These are phyloP conservation scores for Timandra comae DNA, from an alignment of 2,888 invertebrate genomes.

Conservation along the genomic window DNA sequence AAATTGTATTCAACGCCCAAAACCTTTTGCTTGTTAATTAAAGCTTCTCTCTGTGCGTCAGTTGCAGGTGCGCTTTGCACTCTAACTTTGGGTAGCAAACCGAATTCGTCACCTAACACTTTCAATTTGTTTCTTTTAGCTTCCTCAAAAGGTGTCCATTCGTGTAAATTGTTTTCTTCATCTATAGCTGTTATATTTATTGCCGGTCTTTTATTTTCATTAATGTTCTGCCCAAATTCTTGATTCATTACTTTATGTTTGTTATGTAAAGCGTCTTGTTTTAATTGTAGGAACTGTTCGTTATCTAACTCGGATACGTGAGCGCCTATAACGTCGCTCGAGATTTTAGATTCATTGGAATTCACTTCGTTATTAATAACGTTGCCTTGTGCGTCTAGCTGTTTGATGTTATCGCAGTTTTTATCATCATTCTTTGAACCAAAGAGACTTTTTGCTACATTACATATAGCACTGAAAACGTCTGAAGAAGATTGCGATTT, in stretches of 20 bases:
- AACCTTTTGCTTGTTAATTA: constrained; percentile 78
- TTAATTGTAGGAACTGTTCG: constrained; percentile 47
- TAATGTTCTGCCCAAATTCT: constrained; percentile 59
- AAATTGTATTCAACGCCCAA: constrained; percentile 78
- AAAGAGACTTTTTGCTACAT: constrained; percentile 55
- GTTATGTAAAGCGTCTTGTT: constrained; percentile 62
- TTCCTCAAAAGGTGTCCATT: constrained; percentile 40
- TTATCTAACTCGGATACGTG: constrained; percentile 48
- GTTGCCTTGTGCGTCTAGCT: constrained; percentile 58
- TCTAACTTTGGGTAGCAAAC: constrained; percentile 23
- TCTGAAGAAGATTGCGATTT: constrained; percentile 38
- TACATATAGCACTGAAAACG: constrained; percentile 53
- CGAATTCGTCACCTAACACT: constrained; percentile 49
- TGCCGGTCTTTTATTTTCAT: constrained; percentile 36
- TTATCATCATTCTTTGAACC: constrained; percentile 32
- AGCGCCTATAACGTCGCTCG: constrained; percentile 50
- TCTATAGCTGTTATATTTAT: constrained; percentile 35
- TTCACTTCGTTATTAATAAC: constrained; percentile 32
- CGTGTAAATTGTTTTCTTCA: constrained; percentile 47
- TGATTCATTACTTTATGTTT: constrained; percentile 71
- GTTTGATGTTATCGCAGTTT: constrained; percentile 48
- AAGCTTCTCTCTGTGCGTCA: constrained; percentile 76
- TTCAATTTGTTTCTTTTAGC: constrained; percentile 55
- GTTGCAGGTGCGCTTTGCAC: constrained; percentile 38
- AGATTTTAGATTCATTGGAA: constrained; percentile 36